Evolutionary conservation across 92 coral and sea anemone genomes (phyloP), one percentile per base, ranked within the genome.

Genomic region (Galaxea fascicularis): DNA sequence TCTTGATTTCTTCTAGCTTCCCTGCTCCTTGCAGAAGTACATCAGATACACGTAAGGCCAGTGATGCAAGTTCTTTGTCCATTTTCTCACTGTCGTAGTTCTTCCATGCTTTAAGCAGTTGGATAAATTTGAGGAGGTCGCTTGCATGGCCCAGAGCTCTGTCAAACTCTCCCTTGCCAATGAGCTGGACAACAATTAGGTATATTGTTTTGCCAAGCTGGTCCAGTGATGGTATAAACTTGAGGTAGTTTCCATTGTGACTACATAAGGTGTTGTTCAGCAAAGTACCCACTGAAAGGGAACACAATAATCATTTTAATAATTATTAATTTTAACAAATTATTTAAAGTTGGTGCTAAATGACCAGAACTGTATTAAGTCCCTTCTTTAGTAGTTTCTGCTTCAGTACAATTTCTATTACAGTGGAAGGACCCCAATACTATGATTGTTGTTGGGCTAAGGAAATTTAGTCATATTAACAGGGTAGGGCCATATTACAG

Each of bases 21-120:
- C 78, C 70, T 62, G 93, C 93, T 30, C 92, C 98, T 87, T 92
- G 93, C 76, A 94, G 91, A 24, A 86, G 52, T 27, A 82, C 67
- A 54, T 83, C 89, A 53, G 90, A 94, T 78, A 86, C 52, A 25
- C 80, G 90, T 62, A 66, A 44, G 20, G 93, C 87, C 21, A 94
- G 87, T 70, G 74, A 82, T 47, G 35, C 78, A 12, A 93, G 76
- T 22, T 86, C 96, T 59, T 90, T 90, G 3, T 44, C 24, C 67
- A 73, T 69, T 14, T 83, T 87, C 45, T 85, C 90, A 76, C 52
- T 66, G 76, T 77, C 74, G 16, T 78, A 62, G 65, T 76, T 90
- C 57, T 78, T 91, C 74, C 84, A 80, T 30, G 69, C n/a, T 71
- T 84, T 92, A 27, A 85, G 71, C 25, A 84, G 71, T 25, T 86